Conservation (phyloP, 2,113 vertebrate species). For the Xenopus borealis region DNA sequence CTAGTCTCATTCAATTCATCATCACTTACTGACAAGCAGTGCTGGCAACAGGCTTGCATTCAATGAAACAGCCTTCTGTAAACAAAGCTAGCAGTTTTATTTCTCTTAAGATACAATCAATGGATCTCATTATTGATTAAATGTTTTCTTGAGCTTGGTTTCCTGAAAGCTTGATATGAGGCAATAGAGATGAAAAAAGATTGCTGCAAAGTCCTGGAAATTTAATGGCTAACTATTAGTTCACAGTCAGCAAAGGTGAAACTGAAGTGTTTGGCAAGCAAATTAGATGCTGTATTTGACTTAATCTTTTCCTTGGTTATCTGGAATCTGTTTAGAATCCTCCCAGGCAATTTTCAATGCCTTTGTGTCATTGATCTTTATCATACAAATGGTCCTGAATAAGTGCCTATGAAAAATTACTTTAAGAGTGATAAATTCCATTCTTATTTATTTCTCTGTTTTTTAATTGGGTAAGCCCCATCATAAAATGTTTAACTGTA, state of each 20-base stretch:
- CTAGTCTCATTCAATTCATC: conserved; percentile 57
- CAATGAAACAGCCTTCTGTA: conserved; percentile 66
- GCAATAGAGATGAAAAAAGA: conserved; percentile 69
- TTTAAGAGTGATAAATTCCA: conserved; percentile 66
- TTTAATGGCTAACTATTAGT: conserved; percentile 63
- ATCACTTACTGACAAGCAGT: conserved; percentile 66
- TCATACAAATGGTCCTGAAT: conserved; percentile 63
- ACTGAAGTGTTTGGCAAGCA: conserved; percentile 64
- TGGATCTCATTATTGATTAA: conserved; percentile 77
- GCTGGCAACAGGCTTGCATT: conserved; percentile 60
- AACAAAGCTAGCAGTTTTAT: conserved; percentile 68
- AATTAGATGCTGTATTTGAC: conserved; percentile 62
- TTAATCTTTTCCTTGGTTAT: conserved; percentile 75
- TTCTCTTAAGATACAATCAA: conserved; percentile 77
- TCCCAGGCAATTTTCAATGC: conserved; percentile 75
- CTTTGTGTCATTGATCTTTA: conserved; percentile 73
- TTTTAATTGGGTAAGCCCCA: conserved; percentile 27
- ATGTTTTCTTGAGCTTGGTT: conserved; percentile 71
- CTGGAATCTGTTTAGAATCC: conserved; percentile 71
- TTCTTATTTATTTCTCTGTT: conserved; percentile 36
- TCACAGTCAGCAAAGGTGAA: conserved; percentile 56
- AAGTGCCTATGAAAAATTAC: conserved; percentile 67
- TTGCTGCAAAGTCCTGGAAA: conserved; percentile 63
- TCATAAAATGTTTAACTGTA: too few species aligned
- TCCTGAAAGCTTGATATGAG: conserved; percentile 77